A percentile compares a stretch with the other conserved stretches of the same genome.
phyloP scores from a whole-genome alignment of 2,888 invertebrate species.

The Caenorhabditis uteleia region DNA sequence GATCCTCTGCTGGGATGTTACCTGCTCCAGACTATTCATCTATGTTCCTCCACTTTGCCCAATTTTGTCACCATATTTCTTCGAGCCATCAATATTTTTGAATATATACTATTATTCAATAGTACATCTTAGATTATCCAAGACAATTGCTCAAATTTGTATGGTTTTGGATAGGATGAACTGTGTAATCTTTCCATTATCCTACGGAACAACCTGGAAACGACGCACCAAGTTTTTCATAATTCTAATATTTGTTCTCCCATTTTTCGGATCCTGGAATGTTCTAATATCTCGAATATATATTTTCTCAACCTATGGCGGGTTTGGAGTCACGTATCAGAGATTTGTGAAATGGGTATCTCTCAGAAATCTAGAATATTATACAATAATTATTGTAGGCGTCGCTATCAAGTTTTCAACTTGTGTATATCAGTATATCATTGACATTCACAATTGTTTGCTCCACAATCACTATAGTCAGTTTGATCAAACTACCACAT shows the following conservation, averaged over 20 bases:
- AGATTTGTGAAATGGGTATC: background rate
- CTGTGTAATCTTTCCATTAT: background rate
- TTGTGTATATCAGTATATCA: background rate
- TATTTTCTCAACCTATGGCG: background rate
- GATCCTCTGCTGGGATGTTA: background rate
- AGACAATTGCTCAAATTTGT: constrained; percentile 1
- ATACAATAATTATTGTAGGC: constrained; percentile 1
- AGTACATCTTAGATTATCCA: background rate
- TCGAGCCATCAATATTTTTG: background rate
- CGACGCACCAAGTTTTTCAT: no score
- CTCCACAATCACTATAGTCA: background rate
- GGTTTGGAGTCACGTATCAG: background rate
- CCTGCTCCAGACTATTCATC: constrained; percentile 1
- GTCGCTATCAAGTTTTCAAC: background rate
- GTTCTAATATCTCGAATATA: background rate
- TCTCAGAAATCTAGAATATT: no score
- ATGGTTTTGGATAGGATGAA: constrained; percentile 5
- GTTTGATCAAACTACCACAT: background rate
- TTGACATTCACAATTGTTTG: background rate
- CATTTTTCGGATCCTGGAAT: background rate
- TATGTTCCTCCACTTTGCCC: constrained; percentile 9
- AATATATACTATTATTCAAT: background rate
- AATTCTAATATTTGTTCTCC: background rate
- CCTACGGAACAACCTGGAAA: no score
- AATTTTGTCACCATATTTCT: background rate